Conservation (phyloP, 2,888 invertebrate genomes). For the Eupithecia subumbrata region DNA sequence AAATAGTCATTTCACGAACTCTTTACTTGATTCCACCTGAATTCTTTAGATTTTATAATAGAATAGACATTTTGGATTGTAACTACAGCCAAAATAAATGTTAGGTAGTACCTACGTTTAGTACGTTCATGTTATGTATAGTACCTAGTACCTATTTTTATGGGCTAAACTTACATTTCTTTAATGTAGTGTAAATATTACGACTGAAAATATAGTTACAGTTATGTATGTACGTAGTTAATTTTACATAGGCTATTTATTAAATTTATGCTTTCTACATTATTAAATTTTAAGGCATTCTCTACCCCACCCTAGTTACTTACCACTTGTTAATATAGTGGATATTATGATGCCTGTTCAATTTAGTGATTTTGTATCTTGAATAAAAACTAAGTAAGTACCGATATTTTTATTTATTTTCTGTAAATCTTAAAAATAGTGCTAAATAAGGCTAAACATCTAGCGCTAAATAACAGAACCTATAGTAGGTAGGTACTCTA, state of each 20-base stretch:
- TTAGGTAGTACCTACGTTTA: constrained; percentile 2
- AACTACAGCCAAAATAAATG: constrained; percentile 37
- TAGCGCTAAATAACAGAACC: not conserved
- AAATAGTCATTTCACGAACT: constrained; percentile 66
- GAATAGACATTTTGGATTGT: constrained; percentile 34
- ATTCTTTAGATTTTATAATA: constrained; percentile 25
- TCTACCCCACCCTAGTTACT: constrained; percentile 43
- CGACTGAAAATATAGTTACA: constrained; percentile 45
- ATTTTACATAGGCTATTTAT: constrained; percentile 47
- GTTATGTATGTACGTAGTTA: constrained; percentile 24
- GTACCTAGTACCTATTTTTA: not conserved
- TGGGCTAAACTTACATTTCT: constrained; percentile 27
- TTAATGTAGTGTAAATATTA: constrained; percentile 45
- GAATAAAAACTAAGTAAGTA: constrained; percentile 30
- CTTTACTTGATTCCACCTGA: constrained; percentile 79
- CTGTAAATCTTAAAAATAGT: not conserved
- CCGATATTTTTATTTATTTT: not conserved
- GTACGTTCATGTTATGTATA: constrained; percentile 8
- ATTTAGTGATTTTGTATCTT: constrained; percentile 36
- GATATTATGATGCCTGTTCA: constrained; percentile 35
- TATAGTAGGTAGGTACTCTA: not conserved
- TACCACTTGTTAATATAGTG: constrained; percentile 40
- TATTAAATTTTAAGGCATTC: constrained; percentile 46
- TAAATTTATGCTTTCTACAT: constrained; percentile 40
- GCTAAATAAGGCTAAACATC: not conserved